phyloP scores from a whole-genome alignment of 2,797 vertebrate species.

The Pseudomugil tenellus region DNA sequence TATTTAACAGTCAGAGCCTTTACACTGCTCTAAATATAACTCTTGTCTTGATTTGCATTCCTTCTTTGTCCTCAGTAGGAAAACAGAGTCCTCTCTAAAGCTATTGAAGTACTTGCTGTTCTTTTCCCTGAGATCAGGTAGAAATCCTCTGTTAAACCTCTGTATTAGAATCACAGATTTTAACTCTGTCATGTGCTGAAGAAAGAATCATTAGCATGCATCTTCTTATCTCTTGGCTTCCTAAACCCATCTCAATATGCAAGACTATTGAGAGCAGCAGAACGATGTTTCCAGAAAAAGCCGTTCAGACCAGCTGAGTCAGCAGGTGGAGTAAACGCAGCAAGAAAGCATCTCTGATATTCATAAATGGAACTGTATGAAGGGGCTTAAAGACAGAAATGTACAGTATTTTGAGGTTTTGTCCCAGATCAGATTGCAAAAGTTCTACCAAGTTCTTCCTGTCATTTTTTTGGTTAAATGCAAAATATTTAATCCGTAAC shows the following conservation, averaged over 20 bases:
- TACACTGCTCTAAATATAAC: not conserved
- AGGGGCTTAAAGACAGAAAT: not conserved
- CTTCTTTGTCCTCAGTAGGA: not conserved
- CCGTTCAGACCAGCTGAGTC: conserved; percentile 21
- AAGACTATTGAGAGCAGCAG: conserved; percentile 17
- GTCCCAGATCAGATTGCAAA: no score
- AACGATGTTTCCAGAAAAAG: conserved; percentile 33
- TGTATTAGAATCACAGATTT: conserved; percentile 40
- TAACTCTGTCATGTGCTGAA: conserved; percentile 31
- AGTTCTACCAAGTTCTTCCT: no score
- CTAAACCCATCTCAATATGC: conserved; percentile 60
- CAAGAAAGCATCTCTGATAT: not conserved
- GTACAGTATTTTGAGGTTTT: no score
- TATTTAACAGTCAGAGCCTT: not conserved
- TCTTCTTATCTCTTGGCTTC: conserved; percentile 42
- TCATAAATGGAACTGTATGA: not conserved
- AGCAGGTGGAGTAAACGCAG: conserved; percentile 9
- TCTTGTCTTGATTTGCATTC: conserved; percentile 8
- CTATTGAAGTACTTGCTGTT: conserved; percentile 9
- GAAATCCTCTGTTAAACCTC: conserved; percentile 24
- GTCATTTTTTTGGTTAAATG: no score
- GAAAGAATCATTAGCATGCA: conserved; percentile 57
- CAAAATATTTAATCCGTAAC: no score
- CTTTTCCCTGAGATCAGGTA: conserved; percentile 19
- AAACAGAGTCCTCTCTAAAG: not conserved